Evolutionary conservation across 2,113 vertebrate species (phyloP).

Genomic region (Pituophis catenifer): DNA sequence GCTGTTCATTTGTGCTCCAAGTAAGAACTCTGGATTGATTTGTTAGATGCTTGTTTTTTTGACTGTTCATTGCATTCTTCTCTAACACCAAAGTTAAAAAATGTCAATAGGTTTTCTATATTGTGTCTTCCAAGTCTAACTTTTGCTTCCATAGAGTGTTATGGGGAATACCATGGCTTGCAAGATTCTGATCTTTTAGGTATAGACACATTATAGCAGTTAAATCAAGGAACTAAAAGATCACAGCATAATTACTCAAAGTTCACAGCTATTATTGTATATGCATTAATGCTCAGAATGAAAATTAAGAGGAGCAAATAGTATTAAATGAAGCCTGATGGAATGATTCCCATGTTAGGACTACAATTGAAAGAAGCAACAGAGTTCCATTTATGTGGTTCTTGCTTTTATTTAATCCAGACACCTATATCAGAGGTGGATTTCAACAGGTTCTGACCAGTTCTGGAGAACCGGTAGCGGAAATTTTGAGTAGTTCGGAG

Average conservation of each 20-base stretch:
- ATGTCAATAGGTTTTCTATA: neutral
- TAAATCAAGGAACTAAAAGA: neutral
- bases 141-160: too few species aligned
- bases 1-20: neutral
- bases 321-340: neutral
- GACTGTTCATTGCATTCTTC: neutral
- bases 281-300: neutral
- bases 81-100: neutral
- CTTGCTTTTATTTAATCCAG: neutral
- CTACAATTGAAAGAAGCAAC: neutral
- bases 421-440: neutral
- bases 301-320: neutral
- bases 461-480: too few species aligned
- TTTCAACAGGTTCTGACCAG: too few species aligned
- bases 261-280: neutral
- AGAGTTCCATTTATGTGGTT: neutral
- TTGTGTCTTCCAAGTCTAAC: too few species aligned
- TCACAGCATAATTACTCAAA: neutral
- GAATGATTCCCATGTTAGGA: neutral
- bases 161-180: too few species aligned
- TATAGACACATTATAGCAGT: neutral
- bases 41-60: neutral
- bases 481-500: too few species aligned
- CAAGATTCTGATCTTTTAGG: too few species aligned
- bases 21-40: neutral